Percentiles rank a stretch among this genome's conserved stretches.
phyloP scores from a whole-genome alignment of 2,113 vertebrate genomes.

The Stomatorhinus ivindoensis region DNA sequence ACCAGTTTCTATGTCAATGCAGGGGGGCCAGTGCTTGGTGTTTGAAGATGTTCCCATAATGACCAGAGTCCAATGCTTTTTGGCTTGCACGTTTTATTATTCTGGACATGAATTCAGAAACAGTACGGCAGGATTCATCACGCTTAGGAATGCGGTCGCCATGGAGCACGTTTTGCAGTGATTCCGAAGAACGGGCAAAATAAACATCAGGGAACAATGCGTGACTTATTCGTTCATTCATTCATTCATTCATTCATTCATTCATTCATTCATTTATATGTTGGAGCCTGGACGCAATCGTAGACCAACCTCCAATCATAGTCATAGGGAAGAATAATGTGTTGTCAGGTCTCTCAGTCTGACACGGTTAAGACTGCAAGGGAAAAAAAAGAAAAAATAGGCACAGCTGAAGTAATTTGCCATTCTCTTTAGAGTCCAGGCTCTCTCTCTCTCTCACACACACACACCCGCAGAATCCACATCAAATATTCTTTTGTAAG shows the following conservation, averaged over 20 bases:
- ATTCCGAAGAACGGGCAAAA: neutral
- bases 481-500: constrained; percentile 58
- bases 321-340: neutral
- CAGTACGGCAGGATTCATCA: constrained; percentile 13
- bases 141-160: neutral
- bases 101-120: constrained; percentile 17
- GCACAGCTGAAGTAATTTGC: constrained; percentile 46
- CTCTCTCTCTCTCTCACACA: constrained; percentile 30
- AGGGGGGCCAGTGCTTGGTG: neutral
- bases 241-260: neutral
- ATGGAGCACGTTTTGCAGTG: neutral
- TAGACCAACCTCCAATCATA: neutral
- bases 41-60: neutral
- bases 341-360: neutral
- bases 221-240: neutral
- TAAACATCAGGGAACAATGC: neutral
- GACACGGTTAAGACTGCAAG: neutral
- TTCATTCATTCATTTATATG: neutral
- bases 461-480: constrained; percentile 41
- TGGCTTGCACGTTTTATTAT: constrained; percentile 9
- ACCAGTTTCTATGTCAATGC: neutral
- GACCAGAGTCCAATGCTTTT: neutral
- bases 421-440: constrained; percentile 54
- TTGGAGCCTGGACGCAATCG: neutral
- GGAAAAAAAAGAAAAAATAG: constrained; percentile 28